phyloP scores from a whole-genome alignment of 2,113 vertebrate genomes.

The Centropristis striata region DNA sequence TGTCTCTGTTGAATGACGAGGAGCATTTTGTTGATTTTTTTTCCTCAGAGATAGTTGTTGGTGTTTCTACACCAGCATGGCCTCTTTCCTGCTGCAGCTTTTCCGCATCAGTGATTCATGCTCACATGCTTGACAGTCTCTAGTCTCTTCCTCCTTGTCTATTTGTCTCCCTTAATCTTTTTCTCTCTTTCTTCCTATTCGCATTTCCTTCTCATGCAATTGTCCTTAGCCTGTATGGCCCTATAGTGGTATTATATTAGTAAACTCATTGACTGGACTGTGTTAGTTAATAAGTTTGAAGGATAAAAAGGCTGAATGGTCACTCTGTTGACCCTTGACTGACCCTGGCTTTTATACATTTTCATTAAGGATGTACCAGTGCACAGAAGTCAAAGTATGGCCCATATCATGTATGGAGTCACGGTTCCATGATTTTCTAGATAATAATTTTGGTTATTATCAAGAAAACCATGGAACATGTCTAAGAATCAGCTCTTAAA shows the following conservation, averaged over 20 bases:
- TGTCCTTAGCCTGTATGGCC: no score
- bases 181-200: background rate
- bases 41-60: slow-evolving; percentile 8
- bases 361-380: no score
- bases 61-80: slow-evolving; percentile 22
- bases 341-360: background rate
- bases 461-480: no score
- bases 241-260: background rate
- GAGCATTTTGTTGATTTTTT: background rate
- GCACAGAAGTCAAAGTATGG: no score
- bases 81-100: slow-evolving; percentile 40
- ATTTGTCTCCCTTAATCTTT: background rate
- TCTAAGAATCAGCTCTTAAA: no score
- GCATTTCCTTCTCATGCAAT: background rate
- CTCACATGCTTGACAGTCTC: slow-evolving; percentile 29
- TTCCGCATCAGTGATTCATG: slow-evolving; percentile 59
- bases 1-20: background rate
- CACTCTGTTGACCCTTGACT: background rate
- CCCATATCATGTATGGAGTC: no score
- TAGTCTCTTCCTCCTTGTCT: background rate
- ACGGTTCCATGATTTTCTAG: no score
- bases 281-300: background rate
- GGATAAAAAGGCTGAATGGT: background rate
- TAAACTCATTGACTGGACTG: background rate
- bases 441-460: no score